phyloP scores from a whole-genome alignment of 2,113 vertebrate species.

The Campylomormyrus tamandua region DNA sequence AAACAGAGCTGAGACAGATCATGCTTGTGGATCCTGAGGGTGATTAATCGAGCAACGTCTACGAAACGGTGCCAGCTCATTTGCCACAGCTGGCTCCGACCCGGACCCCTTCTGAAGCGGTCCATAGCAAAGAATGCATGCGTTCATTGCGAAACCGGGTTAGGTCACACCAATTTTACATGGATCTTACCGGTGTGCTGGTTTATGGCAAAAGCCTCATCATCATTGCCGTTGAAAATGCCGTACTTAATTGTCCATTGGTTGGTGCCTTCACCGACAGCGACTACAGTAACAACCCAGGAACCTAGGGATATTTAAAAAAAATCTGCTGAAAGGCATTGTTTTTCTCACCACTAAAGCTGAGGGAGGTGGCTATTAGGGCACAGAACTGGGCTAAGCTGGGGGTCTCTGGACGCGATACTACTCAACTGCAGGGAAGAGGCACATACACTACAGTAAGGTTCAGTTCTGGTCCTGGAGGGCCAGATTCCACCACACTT shows the following conservation, averaged over 20 bases:
- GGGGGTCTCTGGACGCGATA: not conserved
- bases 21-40: constrained; percentile 15
- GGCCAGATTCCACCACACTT: not conserved
- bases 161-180: not conserved
- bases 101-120: not conserved
- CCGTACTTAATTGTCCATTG: constrained; percentile 63
- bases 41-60: constrained; percentile 4
- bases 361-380: not conserved
- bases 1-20: not conserved
- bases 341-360: not conserved
- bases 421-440: not conserved
- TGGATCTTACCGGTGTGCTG: constrained; percentile 65
- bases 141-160: not conserved
- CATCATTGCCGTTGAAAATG: constrained; percentile 71
- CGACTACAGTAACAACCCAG: constrained; percentile 69
- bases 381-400: not conserved
- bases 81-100: not conserved
- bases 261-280: constrained; percentile 48
- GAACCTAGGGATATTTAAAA: constrained; percentile 57
- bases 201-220: constrained; percentile 65
- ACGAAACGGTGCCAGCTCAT: constrained; percentile 14
- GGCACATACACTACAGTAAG: not conserved
- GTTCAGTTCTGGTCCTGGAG: not conserved
- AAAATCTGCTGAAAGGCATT: not conserved
- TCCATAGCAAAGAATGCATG: not conserved